Percentiles rank a stretch among this genome's conserved stretches.
Evolutionary conservation across 2,797 vertebrate species (phyloP).

Genomic region (Dromococcyx pavoninus): DNA sequence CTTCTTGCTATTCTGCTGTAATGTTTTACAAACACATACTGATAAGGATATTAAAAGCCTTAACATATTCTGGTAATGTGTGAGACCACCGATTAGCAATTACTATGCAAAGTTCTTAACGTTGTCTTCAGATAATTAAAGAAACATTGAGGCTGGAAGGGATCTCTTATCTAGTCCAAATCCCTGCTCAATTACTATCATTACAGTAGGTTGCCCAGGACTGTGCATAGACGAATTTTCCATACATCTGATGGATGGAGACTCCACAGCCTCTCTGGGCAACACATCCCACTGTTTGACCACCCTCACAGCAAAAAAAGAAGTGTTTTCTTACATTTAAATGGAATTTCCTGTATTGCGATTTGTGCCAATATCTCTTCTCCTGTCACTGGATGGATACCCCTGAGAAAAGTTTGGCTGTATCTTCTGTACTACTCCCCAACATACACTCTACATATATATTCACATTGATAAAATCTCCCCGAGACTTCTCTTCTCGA

Average conservation of each 20-base stretch:
- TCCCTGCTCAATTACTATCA: neutral
- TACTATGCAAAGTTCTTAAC: neutral
- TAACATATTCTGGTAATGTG: neutral
- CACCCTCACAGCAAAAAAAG: neutral
- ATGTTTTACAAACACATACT: neutral
- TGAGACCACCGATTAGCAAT: neutral
- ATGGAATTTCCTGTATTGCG: neutral
- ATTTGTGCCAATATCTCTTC: neutral
- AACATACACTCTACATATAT: neutral
- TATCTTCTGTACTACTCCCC: rapidly evolving
- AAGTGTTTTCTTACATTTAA: neutral
- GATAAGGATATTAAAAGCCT: neutral
- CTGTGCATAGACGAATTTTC: neutral
- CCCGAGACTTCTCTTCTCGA: rapidly evolving
- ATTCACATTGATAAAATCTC: neutral
- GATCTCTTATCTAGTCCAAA: neutral
- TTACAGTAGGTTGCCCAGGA: neutral
- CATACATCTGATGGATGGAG: neutral
- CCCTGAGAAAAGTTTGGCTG: neutral
- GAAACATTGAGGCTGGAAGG: neutral
- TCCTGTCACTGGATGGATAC: neutral
- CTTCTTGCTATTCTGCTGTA: neutral
- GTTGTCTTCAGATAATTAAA: neutral
- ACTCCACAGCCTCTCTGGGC: neutral
- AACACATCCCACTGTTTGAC: neutral